A percentile compares a stretch with the other conserved stretches of the same genome.
Conservation (phyloP, 2,888 invertebrate species). For the Melieria omissa region DNA sequence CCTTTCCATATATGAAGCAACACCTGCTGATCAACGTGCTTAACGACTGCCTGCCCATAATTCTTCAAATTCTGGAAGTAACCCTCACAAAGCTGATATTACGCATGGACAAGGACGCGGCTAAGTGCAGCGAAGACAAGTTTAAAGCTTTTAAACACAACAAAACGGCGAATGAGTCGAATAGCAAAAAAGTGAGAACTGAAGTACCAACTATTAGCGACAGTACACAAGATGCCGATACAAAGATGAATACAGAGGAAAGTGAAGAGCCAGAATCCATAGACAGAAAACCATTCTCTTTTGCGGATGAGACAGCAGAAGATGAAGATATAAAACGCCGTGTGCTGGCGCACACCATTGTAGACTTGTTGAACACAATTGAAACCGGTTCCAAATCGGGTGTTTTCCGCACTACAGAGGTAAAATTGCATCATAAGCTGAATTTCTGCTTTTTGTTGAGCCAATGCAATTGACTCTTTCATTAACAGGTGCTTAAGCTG, state of each 20-base stretch:
- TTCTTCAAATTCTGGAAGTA: constrained; percentile 62
- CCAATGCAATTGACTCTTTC: background rate
- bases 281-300: constrained; percentile 21
- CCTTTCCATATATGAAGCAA: constrained; percentile 53
- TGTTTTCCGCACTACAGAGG: constrained; percentile 74
- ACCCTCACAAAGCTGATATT: constrained; percentile 56
- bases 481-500: constrained; percentile 70
- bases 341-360: constrained; percentile 68
- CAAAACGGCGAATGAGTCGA: background rate
- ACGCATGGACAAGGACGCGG: constrained; percentile 54
- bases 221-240: constrained; percentile 12
- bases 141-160: constrained; percentile 43
- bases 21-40: constrained; percentile 54
- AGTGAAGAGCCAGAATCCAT: constrained; percentile 24
- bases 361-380: constrained; percentile 74
- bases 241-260: constrained; percentile 47
- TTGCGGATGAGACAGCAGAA: constrained; percentile 16
- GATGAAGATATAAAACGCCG: constrained; percentile 49
- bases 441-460: background rate
- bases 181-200: constrained; percentile 6
- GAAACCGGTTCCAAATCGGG: constrained; percentile 72
- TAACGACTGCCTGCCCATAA: constrained; percentile 62
- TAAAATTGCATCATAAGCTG: constrained; percentile 47
- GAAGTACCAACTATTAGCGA: constrained; percentile 34
- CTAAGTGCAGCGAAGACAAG: constrained; percentile 43